Evolutionary conservation across 2,113 vertebrate species (phyloP).

Genomic region (Calonectris borealis): DNA sequence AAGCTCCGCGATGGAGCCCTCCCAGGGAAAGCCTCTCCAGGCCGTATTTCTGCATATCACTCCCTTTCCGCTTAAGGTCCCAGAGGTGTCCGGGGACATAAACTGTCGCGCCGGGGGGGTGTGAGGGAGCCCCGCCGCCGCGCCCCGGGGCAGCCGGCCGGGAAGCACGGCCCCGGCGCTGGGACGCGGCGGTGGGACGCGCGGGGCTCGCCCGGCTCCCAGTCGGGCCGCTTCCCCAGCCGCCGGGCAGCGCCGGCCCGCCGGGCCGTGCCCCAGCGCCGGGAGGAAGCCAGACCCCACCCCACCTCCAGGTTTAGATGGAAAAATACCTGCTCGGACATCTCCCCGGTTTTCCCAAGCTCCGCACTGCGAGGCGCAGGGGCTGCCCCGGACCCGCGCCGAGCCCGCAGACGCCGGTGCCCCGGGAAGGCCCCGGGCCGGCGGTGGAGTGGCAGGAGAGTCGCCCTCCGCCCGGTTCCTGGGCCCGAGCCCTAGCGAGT

Average conservation of each 20-base stretch:
- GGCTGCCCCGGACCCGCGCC: too few species aligned
- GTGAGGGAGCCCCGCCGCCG: not conserved
- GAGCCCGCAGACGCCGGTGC: not conserved
- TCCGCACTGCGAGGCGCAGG: not conserved
- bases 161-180: not conserved
- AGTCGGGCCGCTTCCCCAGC: not conserved
- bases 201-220: not conserved
- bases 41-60: rapidly evolving
- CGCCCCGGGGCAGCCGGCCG: not conserved
- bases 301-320: not conserved
- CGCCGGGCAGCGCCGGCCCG: not conserved
- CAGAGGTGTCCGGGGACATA: not conserved
- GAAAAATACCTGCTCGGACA: too few species aligned
- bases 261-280: not conserved
- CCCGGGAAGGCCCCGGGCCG: not conserved
- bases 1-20: rapidly evolving
- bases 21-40: not conserved
- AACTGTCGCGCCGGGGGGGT: too few species aligned
- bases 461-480: too few species aligned
- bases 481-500: not conserved
- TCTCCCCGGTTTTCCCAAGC: not conserved
- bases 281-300: not conserved
- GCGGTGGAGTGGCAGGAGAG: not conserved
- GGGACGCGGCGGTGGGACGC: not conserved
- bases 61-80: not conserved